phyloP scores from a whole-genome alignment of 2,113 vertebrate species.

The Anthoscopus minutus region DNA sequence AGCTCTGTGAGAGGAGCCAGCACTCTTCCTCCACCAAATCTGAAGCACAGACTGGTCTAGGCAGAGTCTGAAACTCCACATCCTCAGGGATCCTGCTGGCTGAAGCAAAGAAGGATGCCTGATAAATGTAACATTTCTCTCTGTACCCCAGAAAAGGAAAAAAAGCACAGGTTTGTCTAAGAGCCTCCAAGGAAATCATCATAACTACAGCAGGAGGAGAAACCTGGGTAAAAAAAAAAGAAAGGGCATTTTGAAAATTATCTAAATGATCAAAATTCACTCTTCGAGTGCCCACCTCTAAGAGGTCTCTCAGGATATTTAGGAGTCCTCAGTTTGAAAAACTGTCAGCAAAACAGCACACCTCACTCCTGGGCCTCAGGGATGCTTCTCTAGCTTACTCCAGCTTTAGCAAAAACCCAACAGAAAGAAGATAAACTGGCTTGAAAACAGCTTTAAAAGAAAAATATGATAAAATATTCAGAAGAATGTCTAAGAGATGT shows the following conservation, averaged over 20 bases:
- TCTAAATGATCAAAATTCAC: background rate
- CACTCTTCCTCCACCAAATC: accelerated
- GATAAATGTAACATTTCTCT: background rate
- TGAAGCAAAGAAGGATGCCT: background rate
- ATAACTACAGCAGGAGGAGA: background rate
- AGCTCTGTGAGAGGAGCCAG: background rate
- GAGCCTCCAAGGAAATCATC: background rate
- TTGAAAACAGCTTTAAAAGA: background rate
- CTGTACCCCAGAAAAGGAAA: no score
- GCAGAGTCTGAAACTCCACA: background rate
- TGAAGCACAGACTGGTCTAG: background rate
- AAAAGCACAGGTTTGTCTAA: background rate
- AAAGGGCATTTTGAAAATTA: background rate
- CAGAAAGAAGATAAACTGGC: background rate
- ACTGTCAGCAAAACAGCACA: background rate
- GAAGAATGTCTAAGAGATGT: background rate
- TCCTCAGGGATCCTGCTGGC: background rate
- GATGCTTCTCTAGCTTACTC: background rate
- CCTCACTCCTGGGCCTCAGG: background rate
- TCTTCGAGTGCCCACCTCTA: background rate
- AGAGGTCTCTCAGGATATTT: background rate
- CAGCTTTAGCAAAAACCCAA: background rate
- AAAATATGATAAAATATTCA: background rate
- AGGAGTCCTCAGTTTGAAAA: background rate
- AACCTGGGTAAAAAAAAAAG: background rate